Evolutionary conservation across 2,888 invertebrate genomes (phyloP).

Genomic region (Campoletis raptor): DNA sequence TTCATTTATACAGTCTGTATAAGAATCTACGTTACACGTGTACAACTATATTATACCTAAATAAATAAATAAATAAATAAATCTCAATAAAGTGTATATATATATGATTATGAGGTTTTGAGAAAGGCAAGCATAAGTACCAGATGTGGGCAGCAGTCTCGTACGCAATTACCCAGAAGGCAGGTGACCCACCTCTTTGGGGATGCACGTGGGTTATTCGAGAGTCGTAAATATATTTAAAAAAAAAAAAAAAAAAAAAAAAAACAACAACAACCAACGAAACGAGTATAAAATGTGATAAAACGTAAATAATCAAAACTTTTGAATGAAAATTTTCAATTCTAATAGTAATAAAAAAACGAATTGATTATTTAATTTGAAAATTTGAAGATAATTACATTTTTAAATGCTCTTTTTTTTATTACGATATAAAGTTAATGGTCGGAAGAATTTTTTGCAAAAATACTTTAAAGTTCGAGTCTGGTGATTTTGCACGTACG

Average conservation of each 20-base stretch:
- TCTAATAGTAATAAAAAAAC: too few relatives aligned
- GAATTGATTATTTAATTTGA: too few relatives aligned
- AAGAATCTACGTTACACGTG: background rate
- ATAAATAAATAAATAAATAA: constrained; percentile 10
- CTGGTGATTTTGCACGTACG: background rate
- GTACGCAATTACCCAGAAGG: constrained; percentile 72
- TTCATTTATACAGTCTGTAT: background rate
- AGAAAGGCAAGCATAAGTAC: constrained; percentile 46
- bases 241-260: background rate
- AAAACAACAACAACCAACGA: background rate
- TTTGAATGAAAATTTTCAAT: background rate
- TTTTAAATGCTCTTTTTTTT: background rate
- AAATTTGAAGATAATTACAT: background rate
- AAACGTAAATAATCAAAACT: background rate
- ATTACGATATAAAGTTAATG: background rate
- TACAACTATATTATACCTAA: background rate
- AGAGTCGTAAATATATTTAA: constrained; percentile 60
- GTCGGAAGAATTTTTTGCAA: background rate
- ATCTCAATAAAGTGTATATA: constrained; percentile 22
- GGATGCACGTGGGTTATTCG: constrained; percentile 73
- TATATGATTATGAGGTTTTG: background rate
- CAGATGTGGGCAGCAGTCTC: constrained; percentile 71
- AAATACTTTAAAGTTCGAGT: background rate
- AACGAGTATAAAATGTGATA: background rate
- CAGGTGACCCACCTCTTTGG: constrained; percentile 73